Conservation (phyloP, 2,888 invertebrate genomes). For the Pyralis farinalis region DNA sequence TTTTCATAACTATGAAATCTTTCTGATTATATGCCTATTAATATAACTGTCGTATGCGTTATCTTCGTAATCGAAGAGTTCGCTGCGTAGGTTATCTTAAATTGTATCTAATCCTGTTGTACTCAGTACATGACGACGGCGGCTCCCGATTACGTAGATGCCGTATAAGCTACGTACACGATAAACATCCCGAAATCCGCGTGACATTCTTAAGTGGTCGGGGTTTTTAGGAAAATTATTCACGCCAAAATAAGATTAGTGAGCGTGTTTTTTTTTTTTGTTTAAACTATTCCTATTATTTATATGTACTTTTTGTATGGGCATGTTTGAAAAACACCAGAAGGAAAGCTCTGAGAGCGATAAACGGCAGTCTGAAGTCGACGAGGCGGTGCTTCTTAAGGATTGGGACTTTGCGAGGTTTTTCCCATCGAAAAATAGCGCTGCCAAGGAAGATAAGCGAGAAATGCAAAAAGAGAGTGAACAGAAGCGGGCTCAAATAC, state of each 20-base stretch:
- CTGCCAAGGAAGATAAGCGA: constrained; percentile 51
- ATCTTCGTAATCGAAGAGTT: constrained; percentile 15
- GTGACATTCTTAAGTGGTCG: background rate
- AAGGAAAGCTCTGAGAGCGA: constrained; percentile 60
- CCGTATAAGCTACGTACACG: background rate
- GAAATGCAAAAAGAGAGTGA: constrained; percentile 64
- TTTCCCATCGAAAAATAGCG: constrained; percentile 82
- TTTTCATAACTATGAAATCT: too few species aligned
- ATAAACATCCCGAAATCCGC: background rate
- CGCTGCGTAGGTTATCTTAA: too few species aligned
- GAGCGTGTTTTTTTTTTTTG: constrained; percentile 48
- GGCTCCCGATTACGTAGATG: too few species aligned
- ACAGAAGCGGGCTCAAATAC: constrained; percentile 57
- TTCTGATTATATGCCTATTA: too few species aligned
- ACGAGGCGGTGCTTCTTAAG: constrained; percentile 89
- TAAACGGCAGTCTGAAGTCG: constrained; percentile 81
- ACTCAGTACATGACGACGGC: too few species aligned
- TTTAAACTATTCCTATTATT: constrained; percentile 45
- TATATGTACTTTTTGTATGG: constrained; percentile 70
- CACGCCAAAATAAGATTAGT: constrained; percentile 78
- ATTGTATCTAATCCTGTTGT: too few species aligned
- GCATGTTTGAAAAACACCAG: constrained; percentile 63
- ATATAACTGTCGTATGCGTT: constrained; percentile 17
- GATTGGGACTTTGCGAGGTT: constrained; percentile 94
- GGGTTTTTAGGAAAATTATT: constrained; percentile 29